phyloP scores from a whole-genome alignment of 2,113 vertebrate genomes.

The Odocoileus virginianus region DNA sequence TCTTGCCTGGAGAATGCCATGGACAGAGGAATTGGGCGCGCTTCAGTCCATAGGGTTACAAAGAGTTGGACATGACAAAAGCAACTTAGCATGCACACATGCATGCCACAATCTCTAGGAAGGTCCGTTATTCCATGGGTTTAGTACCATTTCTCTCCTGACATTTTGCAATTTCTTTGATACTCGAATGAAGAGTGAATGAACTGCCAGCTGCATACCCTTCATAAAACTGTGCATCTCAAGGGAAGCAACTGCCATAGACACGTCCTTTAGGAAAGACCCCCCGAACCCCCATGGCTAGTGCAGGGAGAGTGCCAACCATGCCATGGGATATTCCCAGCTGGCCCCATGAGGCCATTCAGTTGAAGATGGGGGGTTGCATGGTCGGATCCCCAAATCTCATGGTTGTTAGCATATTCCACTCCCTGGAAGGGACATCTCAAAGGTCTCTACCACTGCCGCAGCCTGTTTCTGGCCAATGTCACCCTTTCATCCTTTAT shows the following conservation, averaged over 20 bases:
- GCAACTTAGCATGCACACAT: background rate
- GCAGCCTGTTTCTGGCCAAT: background rate
- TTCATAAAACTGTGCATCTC: background rate
- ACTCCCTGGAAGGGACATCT: background rate
- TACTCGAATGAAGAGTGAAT: background rate
- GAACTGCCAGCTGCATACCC: background rate
- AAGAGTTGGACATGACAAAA: background rate
- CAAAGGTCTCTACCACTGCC: background rate
- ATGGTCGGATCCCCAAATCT: background rate
- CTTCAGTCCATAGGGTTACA: background rate
- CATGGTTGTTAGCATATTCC: background rate
- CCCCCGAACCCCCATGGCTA: background rate
- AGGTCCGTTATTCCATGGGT: background rate
- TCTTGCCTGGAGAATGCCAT: background rate
- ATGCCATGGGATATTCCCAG: background rate
- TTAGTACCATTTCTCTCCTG: background rate
- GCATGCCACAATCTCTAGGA: background rate
- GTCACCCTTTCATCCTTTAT: background rate
- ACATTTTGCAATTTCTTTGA: background rate
- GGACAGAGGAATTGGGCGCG: background rate
- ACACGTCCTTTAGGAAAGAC: background rate
- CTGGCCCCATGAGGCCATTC: background rate
- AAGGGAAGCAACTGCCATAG: background rate
- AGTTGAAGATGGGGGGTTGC: background rate
- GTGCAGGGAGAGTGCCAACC: too few relatives aligned